These are phyloP conservation scores for Plectrocnemia conspersa DNA, from an alignment of 1,140 invertebrate species.

Conservation along the genomic window DNA sequence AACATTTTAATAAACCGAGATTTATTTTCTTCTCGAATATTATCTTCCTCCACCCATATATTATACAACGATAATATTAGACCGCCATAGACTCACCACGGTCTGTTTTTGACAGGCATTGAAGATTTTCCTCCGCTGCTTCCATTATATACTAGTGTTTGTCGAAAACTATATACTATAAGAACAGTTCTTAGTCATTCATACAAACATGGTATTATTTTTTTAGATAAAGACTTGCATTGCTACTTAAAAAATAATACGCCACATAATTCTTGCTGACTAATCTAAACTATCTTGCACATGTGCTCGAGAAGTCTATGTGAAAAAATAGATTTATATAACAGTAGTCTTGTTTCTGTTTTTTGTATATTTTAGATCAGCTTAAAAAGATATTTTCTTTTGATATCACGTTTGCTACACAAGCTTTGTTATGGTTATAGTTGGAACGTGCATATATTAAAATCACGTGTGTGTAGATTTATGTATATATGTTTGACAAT, in stretches of 20 bases:
- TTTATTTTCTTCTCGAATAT: conserved; percentile 1
- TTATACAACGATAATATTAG: not conserved
- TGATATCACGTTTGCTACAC: not conserved
- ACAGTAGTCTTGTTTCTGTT: not conserved
- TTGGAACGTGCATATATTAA: conserved; percentile 1
- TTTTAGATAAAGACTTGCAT: no score
- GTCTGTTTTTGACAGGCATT: no score
- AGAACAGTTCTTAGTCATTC: no score
- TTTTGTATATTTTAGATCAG: not conserved
- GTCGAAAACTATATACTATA: no score
- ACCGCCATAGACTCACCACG: no score
- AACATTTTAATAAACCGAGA: not conserved
- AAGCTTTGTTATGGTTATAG: not conserved
- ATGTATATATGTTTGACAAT: conserved; percentile 9
- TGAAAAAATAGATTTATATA: not conserved
- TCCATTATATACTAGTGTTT: no score
- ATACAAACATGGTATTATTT: no score
- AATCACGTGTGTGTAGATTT: conserved; percentile 1
- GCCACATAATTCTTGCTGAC: no score
- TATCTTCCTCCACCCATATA: not conserved
- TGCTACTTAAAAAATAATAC: no score
- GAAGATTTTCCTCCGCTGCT: no score
- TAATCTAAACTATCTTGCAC: no score
- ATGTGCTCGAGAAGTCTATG: no score
- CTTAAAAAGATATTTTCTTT: not conserved